phyloP scores from a whole-genome alignment of 2,113 vertebrate genomes.

The Channa maculata region DNA sequence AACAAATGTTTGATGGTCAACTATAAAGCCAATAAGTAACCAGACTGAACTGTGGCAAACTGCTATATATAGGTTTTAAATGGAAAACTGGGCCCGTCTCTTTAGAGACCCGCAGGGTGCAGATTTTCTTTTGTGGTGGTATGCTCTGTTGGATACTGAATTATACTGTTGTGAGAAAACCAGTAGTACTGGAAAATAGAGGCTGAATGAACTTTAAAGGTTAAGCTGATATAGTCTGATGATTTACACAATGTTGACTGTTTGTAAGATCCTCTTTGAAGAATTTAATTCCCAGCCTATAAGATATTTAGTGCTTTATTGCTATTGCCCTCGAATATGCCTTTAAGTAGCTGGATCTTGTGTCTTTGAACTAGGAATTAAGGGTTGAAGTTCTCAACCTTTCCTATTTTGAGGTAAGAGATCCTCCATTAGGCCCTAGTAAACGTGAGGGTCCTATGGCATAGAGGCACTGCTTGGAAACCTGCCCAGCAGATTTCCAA shows the following conservation, averaged over 20 bases:
- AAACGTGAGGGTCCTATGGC: not conserved
- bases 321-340: not conserved
- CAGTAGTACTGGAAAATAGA: constrained; percentile 35
- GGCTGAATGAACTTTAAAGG: too few relatives aligned
- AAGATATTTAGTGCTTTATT: not conserved
- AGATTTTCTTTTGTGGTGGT: constrained; percentile 36
- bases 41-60: constrained; percentile 25
- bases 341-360: not conserved
- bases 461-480: not conserved
- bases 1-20: constrained; percentile 49
- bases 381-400: constrained; percentile 2
- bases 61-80: constrained; percentile 41
- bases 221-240: constrained; percentile 23
- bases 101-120: constrained; percentile 41
- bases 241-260: not conserved
- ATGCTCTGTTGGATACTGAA: constrained; percentile 13
- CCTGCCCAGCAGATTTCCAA: not conserved
- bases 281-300: not conserved
- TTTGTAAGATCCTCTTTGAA: not conserved
- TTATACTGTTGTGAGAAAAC: constrained; percentile 26
- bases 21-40: constrained; percentile 26
- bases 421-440: not conserved
- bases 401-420: not conserved
- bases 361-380: not conserved
- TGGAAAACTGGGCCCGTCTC: constrained; percentile 55